Conservation (phyloP, 2,797 vertebrate species). For the Lerista edwardsae region DNA sequence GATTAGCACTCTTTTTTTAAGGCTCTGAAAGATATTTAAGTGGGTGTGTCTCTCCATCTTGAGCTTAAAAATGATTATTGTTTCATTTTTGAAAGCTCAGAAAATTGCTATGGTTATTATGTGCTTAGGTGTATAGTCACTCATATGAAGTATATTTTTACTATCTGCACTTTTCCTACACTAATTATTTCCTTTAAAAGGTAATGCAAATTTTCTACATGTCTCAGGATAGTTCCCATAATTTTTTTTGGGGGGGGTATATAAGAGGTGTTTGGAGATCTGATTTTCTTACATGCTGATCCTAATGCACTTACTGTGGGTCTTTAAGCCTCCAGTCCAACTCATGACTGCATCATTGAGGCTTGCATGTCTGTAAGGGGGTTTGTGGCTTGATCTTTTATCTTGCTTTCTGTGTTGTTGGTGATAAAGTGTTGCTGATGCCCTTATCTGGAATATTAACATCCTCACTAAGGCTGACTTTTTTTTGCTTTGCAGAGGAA, state of each 20-base stretch:
- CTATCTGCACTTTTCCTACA: not conserved
- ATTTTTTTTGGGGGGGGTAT: not conserved
- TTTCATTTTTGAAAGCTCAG: slow-evolving; percentile 16
- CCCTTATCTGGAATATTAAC: not conserved
- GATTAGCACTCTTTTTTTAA: slow-evolving; percentile 8
- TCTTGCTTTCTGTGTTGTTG: not conserved
- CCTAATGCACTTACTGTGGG: not conserved
- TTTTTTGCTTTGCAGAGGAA: not conserved
- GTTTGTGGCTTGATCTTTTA: not conserved
- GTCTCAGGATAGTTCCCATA: fast-evolving
- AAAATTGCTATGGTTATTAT: slow-evolving; percentile 33
- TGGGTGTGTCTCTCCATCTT: not conserved
- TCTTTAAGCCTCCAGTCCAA: not conserved
- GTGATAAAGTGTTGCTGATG: not conserved
- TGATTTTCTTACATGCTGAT: not conserved
- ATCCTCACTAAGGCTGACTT: not conserved
- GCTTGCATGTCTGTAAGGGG: not conserved
- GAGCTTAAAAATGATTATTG: slow-evolving; percentile 34
- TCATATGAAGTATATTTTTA: slow-evolving; percentile 41
- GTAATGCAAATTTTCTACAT: slow-evolving; percentile 10
- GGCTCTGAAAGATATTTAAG: slow-evolving; percentile 42
- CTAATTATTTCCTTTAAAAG: slow-evolving; percentile 27
- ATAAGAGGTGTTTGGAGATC: not conserved
- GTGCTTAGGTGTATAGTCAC: not conserved
- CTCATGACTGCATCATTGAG: not conserved